Evolutionary conservation across 2,797 vertebrate species (phyloP).

Genomic region (Anguilla megastoma): DNA sequence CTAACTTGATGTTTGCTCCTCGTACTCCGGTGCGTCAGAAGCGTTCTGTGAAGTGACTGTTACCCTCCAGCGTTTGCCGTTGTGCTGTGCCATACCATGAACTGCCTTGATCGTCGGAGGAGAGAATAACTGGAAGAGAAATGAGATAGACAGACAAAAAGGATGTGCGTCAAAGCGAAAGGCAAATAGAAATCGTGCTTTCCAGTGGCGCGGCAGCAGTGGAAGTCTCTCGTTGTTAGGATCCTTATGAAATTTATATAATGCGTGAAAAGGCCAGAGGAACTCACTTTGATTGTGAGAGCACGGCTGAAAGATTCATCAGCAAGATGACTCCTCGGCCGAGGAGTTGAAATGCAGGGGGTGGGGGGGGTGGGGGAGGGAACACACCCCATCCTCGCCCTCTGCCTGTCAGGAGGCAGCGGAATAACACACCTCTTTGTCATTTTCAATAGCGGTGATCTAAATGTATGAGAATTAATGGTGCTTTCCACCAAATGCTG

Average conservation of each 20-base stretch:
- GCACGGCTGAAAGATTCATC: conserved; percentile 22
- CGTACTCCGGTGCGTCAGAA: neutral
- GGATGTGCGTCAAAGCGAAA: neutral
- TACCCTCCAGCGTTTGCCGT: conserved; percentile 1
- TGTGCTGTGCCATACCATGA: neutral
- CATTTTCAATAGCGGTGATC: conserved; percentile 68
- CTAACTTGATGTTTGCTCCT: conserved; percentile 16
- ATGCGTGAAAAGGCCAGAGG: conserved; percentile 11
- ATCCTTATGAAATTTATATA: conserved; percentile 22
- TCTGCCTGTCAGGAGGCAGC: conserved; percentile 17
- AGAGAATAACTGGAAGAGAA: conserved; percentile 24
- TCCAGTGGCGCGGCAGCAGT: neutral
- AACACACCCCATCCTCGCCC: neutral
- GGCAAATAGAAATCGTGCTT: neutral
- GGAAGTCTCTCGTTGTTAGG: conserved; percentile 3
- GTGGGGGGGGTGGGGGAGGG: neutral
- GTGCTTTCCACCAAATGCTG: conserved; percentile 74
- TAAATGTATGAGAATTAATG: conserved; percentile 71
- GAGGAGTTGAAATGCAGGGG: neutral
- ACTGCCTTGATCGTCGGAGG: conserved; percentile 1
- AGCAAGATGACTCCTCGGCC: neutral
- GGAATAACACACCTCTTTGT: conserved; percentile 55
- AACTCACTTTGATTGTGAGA: conserved; percentile 17
- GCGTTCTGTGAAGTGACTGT: neutral
- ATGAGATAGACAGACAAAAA: neutral